Conservation (phyloP, 2,888 invertebrate species). For the Xestia c-nigrum region DNA sequence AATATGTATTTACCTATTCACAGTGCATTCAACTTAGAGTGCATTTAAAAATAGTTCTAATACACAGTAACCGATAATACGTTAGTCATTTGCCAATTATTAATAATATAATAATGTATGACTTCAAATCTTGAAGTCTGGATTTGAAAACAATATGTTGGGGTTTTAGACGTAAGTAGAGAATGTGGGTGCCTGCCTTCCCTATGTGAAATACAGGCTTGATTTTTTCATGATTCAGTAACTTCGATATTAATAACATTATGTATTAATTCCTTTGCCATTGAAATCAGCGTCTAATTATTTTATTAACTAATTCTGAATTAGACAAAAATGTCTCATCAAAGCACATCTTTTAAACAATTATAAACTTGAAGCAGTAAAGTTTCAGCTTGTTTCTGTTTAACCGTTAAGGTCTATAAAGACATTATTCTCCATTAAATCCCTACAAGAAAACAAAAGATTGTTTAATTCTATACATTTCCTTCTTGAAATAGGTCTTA, state of each 20-base stretch:
- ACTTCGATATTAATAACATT: background rate
- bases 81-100: conserved; percentile 45
- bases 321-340: background rate
- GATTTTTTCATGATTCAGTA: background rate
- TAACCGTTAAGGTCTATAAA: background rate
- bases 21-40: conserved; percentile 48
- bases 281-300: background rate
- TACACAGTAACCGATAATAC: conserved; percentile 14
- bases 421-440: background rate
- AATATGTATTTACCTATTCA: conserved; percentile 32
- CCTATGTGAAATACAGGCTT: background rate
- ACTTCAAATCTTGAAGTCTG: background rate
- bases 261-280: background rate
- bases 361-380: background rate
- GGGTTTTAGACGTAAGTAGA: background rate
- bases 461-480: background rate
- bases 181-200: background rate
- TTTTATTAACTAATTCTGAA: background rate
- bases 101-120: conserved; percentile 22
- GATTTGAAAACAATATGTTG: background rate
- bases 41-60: conserved; percentile 58
- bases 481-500: background rate
- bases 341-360: background rate
- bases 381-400: background rate
- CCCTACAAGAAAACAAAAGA: background rate